phyloP scores from a whole-genome alignment of 92 coral and sea anemone genomes.

The Pocillopora meandrina region DNA sequence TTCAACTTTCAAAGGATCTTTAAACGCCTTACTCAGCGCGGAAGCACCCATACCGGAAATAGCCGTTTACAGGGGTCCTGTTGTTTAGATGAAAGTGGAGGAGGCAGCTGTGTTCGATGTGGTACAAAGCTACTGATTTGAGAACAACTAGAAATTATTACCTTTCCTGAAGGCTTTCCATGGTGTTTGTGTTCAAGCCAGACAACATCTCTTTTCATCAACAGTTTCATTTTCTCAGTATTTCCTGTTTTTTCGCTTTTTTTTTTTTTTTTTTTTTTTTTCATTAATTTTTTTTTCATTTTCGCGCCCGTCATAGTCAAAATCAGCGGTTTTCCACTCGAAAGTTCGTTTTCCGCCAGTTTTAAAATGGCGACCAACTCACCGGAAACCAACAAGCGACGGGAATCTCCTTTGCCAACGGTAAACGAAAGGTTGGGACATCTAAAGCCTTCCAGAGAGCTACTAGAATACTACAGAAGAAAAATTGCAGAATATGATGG shows the following conservation, averaged over 20 bases:
- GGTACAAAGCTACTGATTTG: too few relatives aligned
- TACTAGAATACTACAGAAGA: slow-evolving; percentile 94
- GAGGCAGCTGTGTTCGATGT: too few relatives aligned
- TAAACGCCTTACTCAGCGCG: too few relatives aligned
- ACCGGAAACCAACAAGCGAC: slow-evolving; percentile 40
- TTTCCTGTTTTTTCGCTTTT: not conserved
- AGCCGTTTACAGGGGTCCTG: too few relatives aligned
- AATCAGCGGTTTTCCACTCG: slow-evolving; percentile 21
- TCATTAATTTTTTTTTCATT: too few relatives aligned
- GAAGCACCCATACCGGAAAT: too few relatives aligned
- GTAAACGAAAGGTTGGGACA: slow-evolving; percentile 95
- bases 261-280: not conserved
- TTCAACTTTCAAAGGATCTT: too few relatives aligned
- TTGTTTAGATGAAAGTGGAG: too few relatives aligned
- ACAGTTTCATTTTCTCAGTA: not conserved
- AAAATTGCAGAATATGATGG: slow-evolving; percentile 99
- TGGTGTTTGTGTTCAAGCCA: not conserved
- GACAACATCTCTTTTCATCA: not conserved
- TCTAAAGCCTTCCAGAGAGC: slow-evolving; percentile 94
- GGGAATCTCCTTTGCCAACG: slow-evolving; percentile 85
- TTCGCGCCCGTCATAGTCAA: not conserved
- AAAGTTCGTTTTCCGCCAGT: slow-evolving; percentile 57
- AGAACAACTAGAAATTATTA: too few relatives aligned
- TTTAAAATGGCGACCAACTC: slow-evolving; percentile 83
- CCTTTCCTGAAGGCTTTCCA: too few relatives aligned